Evolutionary conservation across 2,113 vertebrate genomes (phyloP), one percentile per base, ranked within the genome.

Genomic region (Indicator indicator): DNA sequence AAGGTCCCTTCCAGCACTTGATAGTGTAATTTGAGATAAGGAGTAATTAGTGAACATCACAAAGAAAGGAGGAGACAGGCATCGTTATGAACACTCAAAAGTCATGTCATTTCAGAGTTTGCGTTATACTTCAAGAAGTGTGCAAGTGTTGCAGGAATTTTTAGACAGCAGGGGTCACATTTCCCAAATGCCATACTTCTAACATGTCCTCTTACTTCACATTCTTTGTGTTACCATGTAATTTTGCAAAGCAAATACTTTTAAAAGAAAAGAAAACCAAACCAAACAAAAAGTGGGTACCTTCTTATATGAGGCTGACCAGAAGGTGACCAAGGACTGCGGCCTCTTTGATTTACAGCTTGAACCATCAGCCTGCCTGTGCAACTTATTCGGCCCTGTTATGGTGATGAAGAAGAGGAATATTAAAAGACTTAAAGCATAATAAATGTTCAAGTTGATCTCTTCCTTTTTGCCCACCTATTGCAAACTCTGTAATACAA

Each of bases 331-430:
- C 99, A 98, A 11, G 98, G 98, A 93, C 99, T 99, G 65, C 99
- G 98, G 33, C 99, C 99, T 95, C 99, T 98, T 87, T 99, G 99
- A 98, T 99, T 99, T 88, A 99, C 99, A 24, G 99, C 99, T 96
- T 99, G 99, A 12, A 99, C 99, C 99, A 99, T 99, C 95, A 99
- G 98, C 97, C 99, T 98, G 79, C 99, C 99, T 0, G 99, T 99
- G 93, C 99, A 99, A 90, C 99, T 99, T 88, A 98, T 82, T 79
- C 99, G 98, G 83, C 99, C 99, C 99, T 99, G 97, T 83, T 28
- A 5, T 0, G 9, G 9, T 23, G 71, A 69, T 3, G 58, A 46
- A 94, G 55, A 91, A 16, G 9, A 94, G 13, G 7, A 94, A 68
- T 4, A 24, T 80, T 74, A 56, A 21, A 81, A 86, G 23, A 64